Percentiles rank a stretch among this genome's conserved stretches.
Evolutionary conservation across 2,113 vertebrate species (phyloP).

Genomic region (Peromyscus polionotus): DNA sequence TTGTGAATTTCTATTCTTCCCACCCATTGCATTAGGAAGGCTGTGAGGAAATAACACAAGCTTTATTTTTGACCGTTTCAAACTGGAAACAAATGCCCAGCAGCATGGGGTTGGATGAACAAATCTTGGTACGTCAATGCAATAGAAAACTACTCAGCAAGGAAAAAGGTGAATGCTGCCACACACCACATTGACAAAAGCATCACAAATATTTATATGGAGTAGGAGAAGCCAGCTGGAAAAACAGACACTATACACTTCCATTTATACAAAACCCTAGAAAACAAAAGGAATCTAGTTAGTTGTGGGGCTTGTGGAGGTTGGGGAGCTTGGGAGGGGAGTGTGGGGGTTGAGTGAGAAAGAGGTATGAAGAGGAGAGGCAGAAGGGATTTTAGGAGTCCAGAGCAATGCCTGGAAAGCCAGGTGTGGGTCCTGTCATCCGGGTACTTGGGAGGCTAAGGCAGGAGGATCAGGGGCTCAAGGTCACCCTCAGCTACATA

Average conservation of each 20-base stretch:
- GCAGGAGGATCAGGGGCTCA: neutral
- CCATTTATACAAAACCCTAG: neutral
- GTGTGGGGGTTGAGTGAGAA: no score
- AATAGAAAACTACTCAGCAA: neutral
- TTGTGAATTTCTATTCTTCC: neutral
- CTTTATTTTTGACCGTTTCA: neutral
- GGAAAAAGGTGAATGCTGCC: neutral
- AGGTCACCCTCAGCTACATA: no score
- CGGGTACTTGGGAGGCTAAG: neutral
- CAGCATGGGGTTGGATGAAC: neutral
- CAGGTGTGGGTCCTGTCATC: neutral
- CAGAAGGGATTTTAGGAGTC: no score
- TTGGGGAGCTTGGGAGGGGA: no score
- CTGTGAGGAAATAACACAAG: neutral
- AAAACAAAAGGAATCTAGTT: neutral
- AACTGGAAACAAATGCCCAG: neutral
- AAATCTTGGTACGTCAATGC: no score
- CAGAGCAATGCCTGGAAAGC: neutral
- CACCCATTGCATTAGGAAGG: neutral
- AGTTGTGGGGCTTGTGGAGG: neutral
- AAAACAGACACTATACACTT: neutral
- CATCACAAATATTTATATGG: neutral
- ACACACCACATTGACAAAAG: neutral
- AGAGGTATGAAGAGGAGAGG: neutral
- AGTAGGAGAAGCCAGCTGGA: neutral